Base-by-base conservation (phyloP, 2,797 vertebrate species). In the Telmatherina bonti region DNA sequence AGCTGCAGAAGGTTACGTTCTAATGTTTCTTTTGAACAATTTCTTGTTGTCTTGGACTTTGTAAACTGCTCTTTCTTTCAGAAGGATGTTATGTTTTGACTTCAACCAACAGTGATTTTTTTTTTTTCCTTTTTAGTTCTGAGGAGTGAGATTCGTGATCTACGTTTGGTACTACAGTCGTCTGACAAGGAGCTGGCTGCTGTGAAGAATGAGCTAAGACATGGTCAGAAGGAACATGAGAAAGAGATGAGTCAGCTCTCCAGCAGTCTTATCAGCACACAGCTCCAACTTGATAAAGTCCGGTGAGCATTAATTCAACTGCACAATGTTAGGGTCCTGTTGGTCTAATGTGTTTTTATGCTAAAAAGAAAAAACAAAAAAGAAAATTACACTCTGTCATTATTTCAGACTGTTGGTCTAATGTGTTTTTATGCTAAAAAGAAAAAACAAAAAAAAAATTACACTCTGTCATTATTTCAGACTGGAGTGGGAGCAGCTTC, bases 151-250 rank as follows among this genome's bases (percentile, higher is more conserved):
- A 95, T 97, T 22, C 85, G 15, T 26, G 98, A 99, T 84, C 90
- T 99, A 22, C 95, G 95, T 27, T 89, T 99, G 53, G 94, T 99
- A 43, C 95, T 99, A 79, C 94, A 96, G 81, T 99, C 97, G 9
- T 97, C 97, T 9, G 97, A 99, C 88, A 96, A 95, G 70, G 96
- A 99, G 80, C 93, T 99, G 47, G 93, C 91, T 26, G 62, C 82
- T 2, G 86, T 93, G 8, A 96, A 95, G 82, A 2, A 62, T 7
- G 93, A 97, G 72, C 94, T 97, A 3, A 85, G 41, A n/a, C 79
- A 85, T 1, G 83, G 85, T 60, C 92, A 73, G 85, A 89, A 82
- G 10, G 94, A 94, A 69, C 96, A 96, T 71, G 95, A 96, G 84
- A 92, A 71, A 31, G 96, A 98, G 84, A 90, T 93, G 55, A 87